phyloP scores from a whole-genome alignment of 2,888 invertebrate species.

The Pseudococcus jackbeardsleyi region DNA sequence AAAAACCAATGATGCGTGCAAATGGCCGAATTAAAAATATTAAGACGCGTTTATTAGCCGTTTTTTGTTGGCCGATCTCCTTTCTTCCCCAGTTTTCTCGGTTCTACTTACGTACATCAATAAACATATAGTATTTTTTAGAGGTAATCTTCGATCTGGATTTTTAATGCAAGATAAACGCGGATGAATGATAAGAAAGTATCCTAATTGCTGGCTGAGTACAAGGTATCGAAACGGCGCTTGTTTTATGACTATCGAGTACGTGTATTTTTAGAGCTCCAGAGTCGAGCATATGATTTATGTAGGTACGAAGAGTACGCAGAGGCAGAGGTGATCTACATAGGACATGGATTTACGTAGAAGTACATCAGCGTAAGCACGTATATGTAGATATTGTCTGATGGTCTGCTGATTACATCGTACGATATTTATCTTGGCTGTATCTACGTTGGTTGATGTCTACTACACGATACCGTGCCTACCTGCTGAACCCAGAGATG shows the following conservation, averaged over 20 bases:
- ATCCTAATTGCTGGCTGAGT: not conserved
- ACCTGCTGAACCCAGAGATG: not conserved
- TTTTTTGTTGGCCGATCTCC: not conserved
- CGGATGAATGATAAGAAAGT: not conserved
- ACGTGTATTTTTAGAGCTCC: not conserved
- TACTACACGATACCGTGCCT: not conserved
- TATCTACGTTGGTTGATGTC: not conserved
- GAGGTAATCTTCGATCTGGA: not conserved
- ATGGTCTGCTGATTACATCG: not conserved
- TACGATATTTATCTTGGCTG: not conserved
- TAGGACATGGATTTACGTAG: not conserved
- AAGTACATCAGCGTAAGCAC: not conserved
- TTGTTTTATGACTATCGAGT: not conserved
- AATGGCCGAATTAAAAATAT: slow-evolving; percentile 45
- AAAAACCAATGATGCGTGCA: slow-evolving; percentile 30
- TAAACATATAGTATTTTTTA: not conserved
- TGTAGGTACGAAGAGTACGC: not conserved
- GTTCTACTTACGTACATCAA: slow-evolving; percentile 2
- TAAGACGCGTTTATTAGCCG: slow-evolving; percentile 15
- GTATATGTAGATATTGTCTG: not conserved
- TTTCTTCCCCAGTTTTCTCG: not conserved
- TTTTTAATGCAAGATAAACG: not conserved
- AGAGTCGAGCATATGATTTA: not conserved
- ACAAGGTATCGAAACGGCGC: not conserved
- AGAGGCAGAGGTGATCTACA: not conserved